Conservation (phyloP, 2,797 vertebrate genomes). For the Pipistrellus kuhlii region DNA sequence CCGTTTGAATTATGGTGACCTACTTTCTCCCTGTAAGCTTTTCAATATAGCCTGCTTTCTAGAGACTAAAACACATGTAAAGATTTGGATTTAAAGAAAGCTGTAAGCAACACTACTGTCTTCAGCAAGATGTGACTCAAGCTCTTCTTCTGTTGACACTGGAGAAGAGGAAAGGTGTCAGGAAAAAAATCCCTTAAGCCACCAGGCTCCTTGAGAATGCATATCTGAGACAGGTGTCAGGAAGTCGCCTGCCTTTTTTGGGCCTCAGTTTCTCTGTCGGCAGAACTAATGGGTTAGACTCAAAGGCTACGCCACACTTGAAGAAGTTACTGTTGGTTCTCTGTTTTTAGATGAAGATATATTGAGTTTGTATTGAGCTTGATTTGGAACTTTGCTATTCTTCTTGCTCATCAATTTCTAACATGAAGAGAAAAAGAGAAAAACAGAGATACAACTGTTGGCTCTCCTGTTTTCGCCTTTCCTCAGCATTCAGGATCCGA, state of each 20-base stretch:
- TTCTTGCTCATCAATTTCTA: not conserved
- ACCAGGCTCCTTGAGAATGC: not conserved
- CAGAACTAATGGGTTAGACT: not conserved
- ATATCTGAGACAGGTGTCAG: not conserved
- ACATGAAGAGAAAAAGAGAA: conserved; percentile 2
- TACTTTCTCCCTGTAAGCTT: conserved; percentile 52
- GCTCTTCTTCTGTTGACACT: not conserved
- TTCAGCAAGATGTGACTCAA: conserved; percentile 19
- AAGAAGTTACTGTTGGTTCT: not conserved
- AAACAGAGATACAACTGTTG: not conserved
- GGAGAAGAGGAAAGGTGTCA: not conserved
- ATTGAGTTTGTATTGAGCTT: conserved; percentile 12
- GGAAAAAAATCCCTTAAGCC: not conserved
- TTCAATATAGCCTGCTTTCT: conserved; percentile 19
- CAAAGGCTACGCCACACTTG: not conserved
- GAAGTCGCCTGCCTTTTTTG: not conserved
- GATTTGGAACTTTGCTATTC: not conserved
- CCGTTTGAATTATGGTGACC: conserved; percentile 50
- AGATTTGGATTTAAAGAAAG: conserved; percentile 39
- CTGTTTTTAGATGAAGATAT: not conserved
- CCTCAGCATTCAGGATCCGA: not conserved
- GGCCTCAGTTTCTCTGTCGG: not conserved
- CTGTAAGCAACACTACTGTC: not conserved
- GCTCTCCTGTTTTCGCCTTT: not conserved
- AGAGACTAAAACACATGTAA: not conserved